Conservation (phyloP, 1,140 invertebrate genomes). For the Carposina sasakii region DNA sequence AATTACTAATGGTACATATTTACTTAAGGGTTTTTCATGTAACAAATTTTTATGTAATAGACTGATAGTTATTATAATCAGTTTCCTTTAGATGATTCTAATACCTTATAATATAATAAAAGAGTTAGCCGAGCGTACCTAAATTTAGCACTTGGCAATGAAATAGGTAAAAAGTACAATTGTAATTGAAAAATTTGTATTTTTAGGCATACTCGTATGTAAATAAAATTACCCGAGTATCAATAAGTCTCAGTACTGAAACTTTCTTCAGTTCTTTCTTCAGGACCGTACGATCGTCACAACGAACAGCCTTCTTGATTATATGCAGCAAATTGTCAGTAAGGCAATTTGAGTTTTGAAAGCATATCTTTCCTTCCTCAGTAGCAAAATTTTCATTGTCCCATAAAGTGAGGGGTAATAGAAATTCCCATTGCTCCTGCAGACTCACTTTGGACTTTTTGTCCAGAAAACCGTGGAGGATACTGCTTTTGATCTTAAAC, state of each 20-base stretch:
- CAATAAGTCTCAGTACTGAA: constrained; percentile 42
- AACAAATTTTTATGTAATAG: not conserved
- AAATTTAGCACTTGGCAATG: no score
- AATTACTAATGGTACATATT: not conserved
- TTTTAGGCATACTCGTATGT: no score
- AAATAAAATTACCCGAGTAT: constrained; percentile 36
- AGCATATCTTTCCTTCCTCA: constrained; percentile 51
- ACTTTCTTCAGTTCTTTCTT: constrained; percentile 40
- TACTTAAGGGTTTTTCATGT: not conserved
- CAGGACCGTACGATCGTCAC: constrained; percentile 34
- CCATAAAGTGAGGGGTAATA: constrained; percentile 51
- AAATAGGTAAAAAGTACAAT: no score
- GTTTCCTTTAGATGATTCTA: no score
- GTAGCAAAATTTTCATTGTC: constrained; percentile 55
- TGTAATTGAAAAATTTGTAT: no score
- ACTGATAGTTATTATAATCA: no score
- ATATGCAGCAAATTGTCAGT: constrained; percentile 48
- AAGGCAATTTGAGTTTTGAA: constrained; percentile 40
- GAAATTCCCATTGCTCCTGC: constrained; percentile 51
- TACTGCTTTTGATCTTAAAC: constrained; percentile 50
- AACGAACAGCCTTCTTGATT: constrained; percentile 44
- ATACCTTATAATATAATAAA: no score
- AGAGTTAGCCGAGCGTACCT: no score
- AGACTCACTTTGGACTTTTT: constrained; percentile 40
- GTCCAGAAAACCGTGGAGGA: constrained; percentile 46